Percentiles rank a stretch among this genome's conserved stretches.
phyloP scores from a whole-genome alignment of 2,888 invertebrate genomes.

The Xylocampa areola region DNA sequence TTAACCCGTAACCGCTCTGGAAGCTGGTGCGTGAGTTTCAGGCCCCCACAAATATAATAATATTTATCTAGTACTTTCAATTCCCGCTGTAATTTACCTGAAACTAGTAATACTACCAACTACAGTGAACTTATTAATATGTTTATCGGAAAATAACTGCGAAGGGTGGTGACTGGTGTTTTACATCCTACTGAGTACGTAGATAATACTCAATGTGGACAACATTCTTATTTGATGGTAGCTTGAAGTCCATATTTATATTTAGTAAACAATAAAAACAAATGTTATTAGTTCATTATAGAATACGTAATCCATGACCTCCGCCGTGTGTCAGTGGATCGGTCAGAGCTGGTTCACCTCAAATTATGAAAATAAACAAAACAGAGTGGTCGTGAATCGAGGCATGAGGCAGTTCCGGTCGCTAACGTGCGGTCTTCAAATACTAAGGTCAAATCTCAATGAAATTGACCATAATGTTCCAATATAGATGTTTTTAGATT shows the following conservation, averaged over 20 bases:
- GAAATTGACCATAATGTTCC: neutral
- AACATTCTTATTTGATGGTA: neutral
- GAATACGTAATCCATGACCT: conserved; percentile 46
- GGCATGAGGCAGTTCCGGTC: conserved; percentile 27
- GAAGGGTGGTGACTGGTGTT: too few relatives aligned
- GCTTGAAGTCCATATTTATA: too few relatives aligned
- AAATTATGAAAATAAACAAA: conserved; percentile 7
- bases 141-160: too few relatives aligned
- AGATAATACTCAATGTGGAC: too few relatives aligned
- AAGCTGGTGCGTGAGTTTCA: too few relatives aligned
- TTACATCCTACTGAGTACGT: too few relatives aligned
- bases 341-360: conserved; percentile 35
- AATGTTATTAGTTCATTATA: conserved; percentile 16
- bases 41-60: too few relatives aligned
- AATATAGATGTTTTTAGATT: conserved; percentile 14
- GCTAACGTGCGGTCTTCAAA: conserved; percentile 22
- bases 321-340: conserved; percentile 29
- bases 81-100: too few relatives aligned
- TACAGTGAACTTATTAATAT: too few relatives aligned
- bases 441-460: conserved; percentile 27
- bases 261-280: neutral
- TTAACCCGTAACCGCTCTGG: too few relatives aligned
- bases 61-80: too few relatives aligned
- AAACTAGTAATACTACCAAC: too few relatives aligned
- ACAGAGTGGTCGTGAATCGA: conserved; percentile 10